A percentile compares a stretch with the other conserved stretches of the same genome.
phyloP scores from a whole-genome alignment of 2,888 invertebrate species.

The Eumerus sabulonum region DNA sequence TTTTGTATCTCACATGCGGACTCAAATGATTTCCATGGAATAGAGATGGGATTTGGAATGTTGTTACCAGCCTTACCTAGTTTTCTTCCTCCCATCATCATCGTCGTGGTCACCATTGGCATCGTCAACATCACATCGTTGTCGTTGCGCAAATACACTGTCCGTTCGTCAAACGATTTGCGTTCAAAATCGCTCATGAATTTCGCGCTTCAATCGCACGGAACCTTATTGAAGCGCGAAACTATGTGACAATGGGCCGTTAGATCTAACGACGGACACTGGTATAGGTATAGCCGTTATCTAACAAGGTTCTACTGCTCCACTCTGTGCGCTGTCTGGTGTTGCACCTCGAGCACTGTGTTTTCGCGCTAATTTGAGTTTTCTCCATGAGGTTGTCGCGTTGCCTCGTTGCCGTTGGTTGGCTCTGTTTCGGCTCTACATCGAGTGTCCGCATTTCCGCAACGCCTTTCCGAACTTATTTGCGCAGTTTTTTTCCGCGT shows the following conservation, averaged over 20 bases:
- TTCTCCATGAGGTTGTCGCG: slow-evolving; percentile 10
- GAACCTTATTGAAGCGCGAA: slow-evolving; percentile 48
- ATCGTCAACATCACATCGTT: neutral
- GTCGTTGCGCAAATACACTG: slow-evolving; percentile 28
- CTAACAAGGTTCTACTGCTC: slow-evolving; percentile 47
- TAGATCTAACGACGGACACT: slow-evolving; percentile 44
- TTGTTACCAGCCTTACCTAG: slow-evolving; percentile 35
- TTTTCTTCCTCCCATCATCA: slow-evolving; percentile 21
- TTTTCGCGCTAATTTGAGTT: slow-evolving; percentile 60
- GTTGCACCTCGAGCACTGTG: slow-evolving; percentile 8
- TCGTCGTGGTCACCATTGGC: slow-evolving; percentile 2
- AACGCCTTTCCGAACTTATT: slow-evolving; percentile 65
- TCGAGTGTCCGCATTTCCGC: slow-evolving; percentile 56
- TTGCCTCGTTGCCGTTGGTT: slow-evolving; percentile 14
- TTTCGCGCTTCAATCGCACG: slow-evolving; percentile 53
- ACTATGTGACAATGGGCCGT: slow-evolving; percentile 49
- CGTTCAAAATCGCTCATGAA: slow-evolving; percentile 64
- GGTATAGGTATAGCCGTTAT: slow-evolving; percentile 1
- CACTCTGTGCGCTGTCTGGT: neutral
- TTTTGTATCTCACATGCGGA: slow-evolving; percentile 53
- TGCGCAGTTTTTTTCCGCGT: slow-evolving; percentile 37
- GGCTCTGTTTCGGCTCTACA: neutral
- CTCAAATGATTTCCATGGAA: slow-evolving; percentile 49
- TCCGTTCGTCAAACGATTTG: slow-evolving; percentile 58
- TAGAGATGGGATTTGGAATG: slow-evolving; percentile 31